Conservation (phyloP, 1,140 invertebrate genomes). For the Heliconius melpomene region DNA sequence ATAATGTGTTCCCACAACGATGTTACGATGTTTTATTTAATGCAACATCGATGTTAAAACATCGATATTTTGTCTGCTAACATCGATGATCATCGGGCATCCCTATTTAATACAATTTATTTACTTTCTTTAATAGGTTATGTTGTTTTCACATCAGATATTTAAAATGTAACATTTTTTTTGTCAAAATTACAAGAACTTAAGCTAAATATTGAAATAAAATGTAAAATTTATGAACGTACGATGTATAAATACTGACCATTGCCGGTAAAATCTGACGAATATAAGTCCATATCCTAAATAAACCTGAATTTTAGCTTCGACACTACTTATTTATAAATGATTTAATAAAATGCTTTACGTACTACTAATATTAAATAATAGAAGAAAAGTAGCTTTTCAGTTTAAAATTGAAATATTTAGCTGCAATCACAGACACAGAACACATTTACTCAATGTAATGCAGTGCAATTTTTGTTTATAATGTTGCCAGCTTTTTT, state of each 20-base stretch:
- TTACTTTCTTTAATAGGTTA: background rate
- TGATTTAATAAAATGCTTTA: background rate
- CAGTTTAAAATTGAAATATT: background rate
- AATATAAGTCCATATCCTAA: background rate
- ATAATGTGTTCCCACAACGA: too few species aligned
- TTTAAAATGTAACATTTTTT: too few species aligned
- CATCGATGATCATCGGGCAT: too few species aligned
- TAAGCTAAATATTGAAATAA: too few species aligned
- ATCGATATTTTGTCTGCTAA: too few species aligned
- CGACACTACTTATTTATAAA: background rate
- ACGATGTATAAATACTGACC: background rate
- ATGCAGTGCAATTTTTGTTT: background rate
- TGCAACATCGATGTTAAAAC: too few species aligned
- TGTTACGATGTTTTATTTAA: too few species aligned
- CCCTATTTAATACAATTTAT: background rate
- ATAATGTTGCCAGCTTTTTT: background rate
- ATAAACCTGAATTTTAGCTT: background rate
- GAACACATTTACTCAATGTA: too few species aligned
- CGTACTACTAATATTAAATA: background rate
- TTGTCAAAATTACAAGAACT: too few species aligned
- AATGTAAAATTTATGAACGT: too few species aligned
- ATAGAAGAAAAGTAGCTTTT: background rate
- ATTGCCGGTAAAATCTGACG: slow-evolving; percentile 4
- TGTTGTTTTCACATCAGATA: background rate
- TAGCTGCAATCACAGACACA: background rate